Conservation (phyloP, 2,113 vertebrate genomes). For the Coreoperca whiteheadi region DNA sequence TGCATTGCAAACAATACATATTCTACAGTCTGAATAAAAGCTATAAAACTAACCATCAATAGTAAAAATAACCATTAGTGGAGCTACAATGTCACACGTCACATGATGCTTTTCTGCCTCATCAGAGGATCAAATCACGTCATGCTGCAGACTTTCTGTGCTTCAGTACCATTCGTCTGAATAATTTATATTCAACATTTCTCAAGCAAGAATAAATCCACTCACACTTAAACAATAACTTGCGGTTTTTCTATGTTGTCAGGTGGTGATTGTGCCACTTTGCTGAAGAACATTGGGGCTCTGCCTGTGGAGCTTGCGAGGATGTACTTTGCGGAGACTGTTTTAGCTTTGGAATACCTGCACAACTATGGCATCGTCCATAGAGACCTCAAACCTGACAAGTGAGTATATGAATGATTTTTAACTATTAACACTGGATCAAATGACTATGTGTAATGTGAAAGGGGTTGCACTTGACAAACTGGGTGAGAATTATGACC, state of each 20-base stretch:
- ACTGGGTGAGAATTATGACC: neutral
- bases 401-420: slow-evolving; percentile 81
- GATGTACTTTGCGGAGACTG: slow-evolving; percentile 96
- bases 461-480: neutral
- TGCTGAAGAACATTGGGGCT: slow-evolving; percentile 95
- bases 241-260: slow-evolving; percentile 22
- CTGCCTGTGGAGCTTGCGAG: slow-evolving; percentile 92
- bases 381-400: slow-evolving; percentile 96
- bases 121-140: neutral
- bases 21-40: too few species aligned
- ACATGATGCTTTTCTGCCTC: neutral
- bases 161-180: slow-evolving; percentile 1
- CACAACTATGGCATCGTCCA: slow-evolving; percentile 97
- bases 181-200: neutral
- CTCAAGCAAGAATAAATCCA: neutral
- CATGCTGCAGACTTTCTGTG: neutral
- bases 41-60: too few species aligned
- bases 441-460: neutral
- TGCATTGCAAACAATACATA: too few species aligned
- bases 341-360: slow-evolving; percentile 93
- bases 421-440: neutral
- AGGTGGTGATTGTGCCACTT: slow-evolving; percentile 95
- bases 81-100: too few species aligned
- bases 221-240: neutral
- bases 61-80: too few species aligned